A percentile compares a stretch with the other conserved stretches of the same genome.
Conservation (phyloP, 2,113 vertebrate genomes). For the Antennarius striatus region DNA sequence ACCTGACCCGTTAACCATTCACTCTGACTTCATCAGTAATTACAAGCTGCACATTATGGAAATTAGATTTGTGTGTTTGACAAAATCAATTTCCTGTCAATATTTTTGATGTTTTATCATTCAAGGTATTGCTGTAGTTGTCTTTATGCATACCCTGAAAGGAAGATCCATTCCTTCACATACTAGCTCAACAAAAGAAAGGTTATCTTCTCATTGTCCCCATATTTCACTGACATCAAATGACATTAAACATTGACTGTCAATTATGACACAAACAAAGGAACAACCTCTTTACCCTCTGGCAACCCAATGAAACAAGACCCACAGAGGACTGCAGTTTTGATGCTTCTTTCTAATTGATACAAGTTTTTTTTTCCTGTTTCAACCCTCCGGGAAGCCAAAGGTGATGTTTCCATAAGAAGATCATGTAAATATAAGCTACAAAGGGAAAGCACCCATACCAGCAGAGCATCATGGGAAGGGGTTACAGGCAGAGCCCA, state of each 20-base stretch:
- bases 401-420: conserved; percentile 75
- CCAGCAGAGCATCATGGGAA: conserved; percentile 75
- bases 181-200: conserved; percentile 16
- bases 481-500: conserved; percentile 65
- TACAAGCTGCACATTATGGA: conserved; percentile 73
- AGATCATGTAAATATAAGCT: conserved; percentile 71
- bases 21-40: conserved; percentile 72
- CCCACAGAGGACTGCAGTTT: conserved; percentile 45
- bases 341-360: conserved; percentile 60
- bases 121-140: conserved; percentile 32
- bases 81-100: conserved; percentile 61
- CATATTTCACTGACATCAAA: conserved; percentile 40
- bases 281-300: conserved; percentile 44
- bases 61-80: conserved; percentile 62
- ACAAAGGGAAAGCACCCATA: conserved; percentile 57
- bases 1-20: conserved; percentile 49
- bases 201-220: conserved; percentile 36
- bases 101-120: conserved; percentile 55
- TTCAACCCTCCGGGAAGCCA: conserved; percentile 66
- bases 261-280: conserved; percentile 73
- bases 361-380: conserved; percentile 69
- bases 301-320: conserved; percentile 54
- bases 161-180: not conserved
- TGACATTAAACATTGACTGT: conserved; percentile 45
- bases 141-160: not conserved